Evolutionary conservation across 2,888 invertebrate species (phyloP), one percentile per base, ranked within the genome.

Genomic region (Unio delphinus): DNA sequence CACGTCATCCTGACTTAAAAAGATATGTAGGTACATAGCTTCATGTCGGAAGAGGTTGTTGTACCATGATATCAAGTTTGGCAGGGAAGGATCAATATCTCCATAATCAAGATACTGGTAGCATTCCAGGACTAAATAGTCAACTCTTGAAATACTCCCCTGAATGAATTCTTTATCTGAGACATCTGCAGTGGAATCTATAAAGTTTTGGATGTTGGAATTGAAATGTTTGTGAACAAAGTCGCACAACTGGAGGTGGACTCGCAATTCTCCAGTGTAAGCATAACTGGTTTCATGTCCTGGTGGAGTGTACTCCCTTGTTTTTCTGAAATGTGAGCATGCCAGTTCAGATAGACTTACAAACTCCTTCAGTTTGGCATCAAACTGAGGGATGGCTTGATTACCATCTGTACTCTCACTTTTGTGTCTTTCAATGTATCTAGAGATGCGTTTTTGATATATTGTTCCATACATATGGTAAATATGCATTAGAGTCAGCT

Each of bases 381-480:
- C 58, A 55, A 72, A 72, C 1, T 61, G 23, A 5, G 11, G 45
- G 20, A 58, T 34, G 34, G 23, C 34, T 58, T 26, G 55, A 56
- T 26, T 8, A 23, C 3, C 8, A 15, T n/a, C 58, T 20, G 28
- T 8, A 28, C 5, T 70, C 61, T 72, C 68, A 26, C 58, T 57
- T 26, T 58, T 54, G 26, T 23, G 55, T n/a, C 55, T 61, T 20
- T 74, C 74, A 23, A 72, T 76, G 28, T 68, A 72, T 28, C 56
- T 61, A 55, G 70, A 34, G 15, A 76, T 63, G 62, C 69, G 66
- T 28, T 59, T 56, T 17, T 60, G 59, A 55, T 69, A 65, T 61
- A 79, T 67, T 23, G 57, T 78, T 1, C 77, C 80, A 60, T 76
- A 80, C 73, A 80, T 80, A 56, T 80, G 80, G 45, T 79, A 77